Conservation (phyloP, 2,888 invertebrate genomes). For the Chironomus tentans region DNA sequence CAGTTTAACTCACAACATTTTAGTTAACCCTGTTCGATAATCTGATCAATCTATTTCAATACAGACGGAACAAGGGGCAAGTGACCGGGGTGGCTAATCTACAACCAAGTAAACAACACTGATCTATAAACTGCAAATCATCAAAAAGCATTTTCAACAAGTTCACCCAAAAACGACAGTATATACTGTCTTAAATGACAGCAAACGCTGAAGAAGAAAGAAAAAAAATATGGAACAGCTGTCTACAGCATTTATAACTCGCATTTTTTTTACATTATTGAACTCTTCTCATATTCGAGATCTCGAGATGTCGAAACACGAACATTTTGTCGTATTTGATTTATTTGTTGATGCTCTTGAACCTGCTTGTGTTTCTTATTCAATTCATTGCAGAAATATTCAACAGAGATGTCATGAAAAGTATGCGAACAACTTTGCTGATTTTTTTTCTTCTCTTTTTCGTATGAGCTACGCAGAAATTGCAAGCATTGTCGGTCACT, state of each 20-base stretch:
- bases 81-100: no score
- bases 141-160: no score
- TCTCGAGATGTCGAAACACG: neutral
- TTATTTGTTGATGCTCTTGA: slow-evolving; percentile 24
- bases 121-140: no score
- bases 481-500: no score
- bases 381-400: neutral
- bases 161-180: no score
- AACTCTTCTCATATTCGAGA: neutral
- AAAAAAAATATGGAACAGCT: slow-evolving; percentile 3
- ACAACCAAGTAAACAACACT: no score
- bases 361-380: slow-evolving; percentile 6
- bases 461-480: neutral
- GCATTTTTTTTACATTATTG: neutral
- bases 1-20: no score
- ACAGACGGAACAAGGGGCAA: no score
- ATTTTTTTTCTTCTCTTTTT: neutral
- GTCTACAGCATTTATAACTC: neutral
- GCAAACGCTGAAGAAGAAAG: no score
- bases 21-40: no score
- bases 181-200: no score
- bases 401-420: neutral
- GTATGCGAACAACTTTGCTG: neutral
- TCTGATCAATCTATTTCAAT: no score
- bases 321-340: slow-evolving; percentile 12